Evolutionary conservation across 2,113 vertebrate genomes (phyloP), one percentile per base, ranked within the genome.

Genomic region (Turnix velox): DNA sequence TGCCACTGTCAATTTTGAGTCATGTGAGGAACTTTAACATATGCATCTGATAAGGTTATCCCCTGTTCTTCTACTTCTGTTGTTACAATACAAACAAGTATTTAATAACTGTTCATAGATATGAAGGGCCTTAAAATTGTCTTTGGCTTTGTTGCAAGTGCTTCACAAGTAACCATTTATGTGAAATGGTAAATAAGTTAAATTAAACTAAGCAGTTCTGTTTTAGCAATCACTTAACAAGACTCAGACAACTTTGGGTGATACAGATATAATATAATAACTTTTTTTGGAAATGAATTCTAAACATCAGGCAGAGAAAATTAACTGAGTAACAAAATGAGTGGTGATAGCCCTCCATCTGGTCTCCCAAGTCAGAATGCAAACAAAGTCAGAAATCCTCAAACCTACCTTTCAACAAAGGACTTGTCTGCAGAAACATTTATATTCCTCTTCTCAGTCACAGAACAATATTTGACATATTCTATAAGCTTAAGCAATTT

Each of bases 21-120:
- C 55, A 57, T 0, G 0, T 19, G 59, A 69, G 25, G n/a, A 87
- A 2, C 13, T 24, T 33, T 37, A n/a, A 72, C 4, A 11, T 14
- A 40, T 3, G 0, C 9, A 43, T 51, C 12, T 61, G 31, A 31
- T 12, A 25, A 51, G 1, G 1, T 42, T 48, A 39, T 35, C 14
- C 45, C 25, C n/a, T 10, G 18, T 14, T 16, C 4, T 33, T 71
- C 46, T 48, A 16, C 31, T 87, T 55, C n/a, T 3, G 2, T 14
- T 77, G 20, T 18, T 46, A 30, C 18, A 80, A 55, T 14, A 69
- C 14, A 80, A 77, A 69, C 8, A 31, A 78, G 25, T 11, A 40
- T 18, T 35, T 22, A 27, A 20, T 13, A 62, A 58, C 17, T 48
- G 24, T 40, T 40, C 1, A 18, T 23, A 68, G 20, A 31, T 33